Percentiles rank a stretch among this genome's conserved stretches.
phyloP scores from a whole-genome alignment of 2,113 vertebrate genomes.

The Danio rerio region DNA sequence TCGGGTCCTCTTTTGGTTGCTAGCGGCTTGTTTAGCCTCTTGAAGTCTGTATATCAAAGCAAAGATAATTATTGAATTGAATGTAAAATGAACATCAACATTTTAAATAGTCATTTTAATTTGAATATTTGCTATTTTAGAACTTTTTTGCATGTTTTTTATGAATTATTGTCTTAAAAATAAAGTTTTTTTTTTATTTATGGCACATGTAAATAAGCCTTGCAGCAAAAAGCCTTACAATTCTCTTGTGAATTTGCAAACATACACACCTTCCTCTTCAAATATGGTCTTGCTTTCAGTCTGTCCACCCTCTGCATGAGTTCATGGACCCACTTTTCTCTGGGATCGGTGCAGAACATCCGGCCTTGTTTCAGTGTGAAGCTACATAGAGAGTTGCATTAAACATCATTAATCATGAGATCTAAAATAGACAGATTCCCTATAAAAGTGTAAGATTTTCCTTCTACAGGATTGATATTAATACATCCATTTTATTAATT shows the following conservation, averaged over 20 bases:
- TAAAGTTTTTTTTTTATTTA: no score
- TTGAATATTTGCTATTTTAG: no score
- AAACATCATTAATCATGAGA: background rate
- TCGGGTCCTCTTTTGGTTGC: background rate
- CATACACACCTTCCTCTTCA: slow-evolving; percentile 16
- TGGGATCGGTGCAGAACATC: slow-evolving; percentile 66
- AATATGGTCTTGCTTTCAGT: rapidly evolving
- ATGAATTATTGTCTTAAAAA: no score
- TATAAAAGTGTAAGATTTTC: no score
- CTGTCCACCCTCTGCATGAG: slow-evolving; percentile 56
- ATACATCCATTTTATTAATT: no score
- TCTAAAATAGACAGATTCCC: no score
- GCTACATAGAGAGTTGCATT: slow-evolving; percentile 53
- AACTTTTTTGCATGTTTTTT: no score
- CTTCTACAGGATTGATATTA: no score
- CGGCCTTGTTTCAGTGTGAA: slow-evolving; percentile 65
- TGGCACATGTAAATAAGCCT: no score
- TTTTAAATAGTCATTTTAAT: no score
- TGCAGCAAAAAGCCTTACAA: no score
- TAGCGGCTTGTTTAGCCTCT: background rate
- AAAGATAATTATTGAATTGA: background rate
- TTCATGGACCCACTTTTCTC: slow-evolving; percentile 51
- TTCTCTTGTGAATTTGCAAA: background rate
- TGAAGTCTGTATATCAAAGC: slow-evolving; percentile 5
- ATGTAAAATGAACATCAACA: no score